Base-by-base conservation (phyloP, 2,797 vertebrate species). In the Melanotaenia pygmaea region DNA sequence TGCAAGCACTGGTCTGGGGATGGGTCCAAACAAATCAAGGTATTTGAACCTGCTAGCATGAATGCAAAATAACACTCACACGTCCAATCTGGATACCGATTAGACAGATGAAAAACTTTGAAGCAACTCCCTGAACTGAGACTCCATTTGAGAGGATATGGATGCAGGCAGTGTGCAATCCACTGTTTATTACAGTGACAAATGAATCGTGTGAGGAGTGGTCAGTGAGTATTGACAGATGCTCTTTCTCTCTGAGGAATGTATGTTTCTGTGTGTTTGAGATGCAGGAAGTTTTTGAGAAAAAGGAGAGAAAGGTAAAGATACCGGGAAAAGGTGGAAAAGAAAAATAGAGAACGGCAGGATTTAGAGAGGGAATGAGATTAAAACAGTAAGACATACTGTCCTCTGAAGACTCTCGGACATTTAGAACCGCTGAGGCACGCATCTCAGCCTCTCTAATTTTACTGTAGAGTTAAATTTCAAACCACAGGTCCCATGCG, bases 391-490 rank as follows among this genome's bases (percentile, higher is more conserved):
- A 80, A 78, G 70, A 77, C 47, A 59, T 40, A 66, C 38, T 6
- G 47, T 68, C 67, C 74, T 77, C 74, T 67, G 43, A 88, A 81
- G 82, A 86, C 86, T 86, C 69, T 50, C 53, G 67, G 76, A 80
- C 80, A 92, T 93, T 90, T 92, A 73, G 86, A 92, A 91, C 84
- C 81, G 86, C 86, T 90, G 88, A 83, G 79, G 81, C 72, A 88
- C 90, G 88, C 86, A 86, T 82, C 75, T 76, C 82, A 74, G 80
- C 88, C 63, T 76, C 87, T 93, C 93, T 93, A 93, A 94, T 91
- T 94, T 93, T 94, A 93, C 91, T 85, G 77, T 68, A 78, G 90
- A 89, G 84, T 94, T 93, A 67, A 85, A 90, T 94, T 94, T 94
- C 91, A 92, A 79, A 83, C 83, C 88, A 59, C 45, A 61, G 72